A percentile compares a stretch with the other conserved stretches of the same genome.
phyloP scores from a whole-genome alignment of 2,888 invertebrate species.

The Synanthedon vespiformis region DNA sequence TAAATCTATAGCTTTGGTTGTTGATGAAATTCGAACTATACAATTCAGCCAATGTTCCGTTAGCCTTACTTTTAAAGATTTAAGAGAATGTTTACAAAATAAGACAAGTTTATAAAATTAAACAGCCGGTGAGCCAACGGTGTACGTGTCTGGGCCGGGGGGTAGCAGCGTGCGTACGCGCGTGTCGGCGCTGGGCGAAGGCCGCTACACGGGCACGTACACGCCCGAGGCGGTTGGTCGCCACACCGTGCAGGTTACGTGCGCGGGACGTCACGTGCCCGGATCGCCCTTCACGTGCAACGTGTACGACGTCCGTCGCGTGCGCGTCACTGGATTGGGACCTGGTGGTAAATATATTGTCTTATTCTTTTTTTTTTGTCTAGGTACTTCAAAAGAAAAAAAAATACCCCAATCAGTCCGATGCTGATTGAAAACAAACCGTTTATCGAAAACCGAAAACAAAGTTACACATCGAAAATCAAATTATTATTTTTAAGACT shows the following conservation, averaged over 20 bases:
- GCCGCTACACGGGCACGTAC: slow-evolving; percentile 82
- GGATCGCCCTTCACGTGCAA: slow-evolving; percentile 96
- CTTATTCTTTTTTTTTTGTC: too few relatives aligned
- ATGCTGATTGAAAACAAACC: too few relatives aligned
- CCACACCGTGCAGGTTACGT: slow-evolving; percentile 84
- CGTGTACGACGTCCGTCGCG: slow-evolving; percentile 91
- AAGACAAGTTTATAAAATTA: too few relatives aligned
- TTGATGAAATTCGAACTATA: too few relatives aligned
- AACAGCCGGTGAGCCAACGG: slow-evolving; percentile 74
- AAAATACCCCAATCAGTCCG: too few relatives aligned
- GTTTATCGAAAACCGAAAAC: too few relatives aligned
- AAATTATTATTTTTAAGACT: too few relatives aligned
- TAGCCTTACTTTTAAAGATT: too few relatives aligned
- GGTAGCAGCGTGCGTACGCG: slow-evolving; percentile 83
- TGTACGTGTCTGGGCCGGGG: slow-evolving; percentile 85
- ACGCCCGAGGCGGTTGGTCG: slow-evolving; percentile 89
- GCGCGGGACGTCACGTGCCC: slow-evolving; percentile 86
- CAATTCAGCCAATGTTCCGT: too few relatives aligned
- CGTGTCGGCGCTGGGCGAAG: slow-evolving; percentile 73
- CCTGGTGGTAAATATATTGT: slow-evolving; percentile 39
- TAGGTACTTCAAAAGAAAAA: too few relatives aligned
- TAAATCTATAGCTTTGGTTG: too few relatives aligned
- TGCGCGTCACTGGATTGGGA: slow-evolving; percentile 76
- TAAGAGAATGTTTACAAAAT: background rate
- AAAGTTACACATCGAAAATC: too few relatives aligned